Conservation (phyloP, 2,888 invertebrate genomes). For the Drosophila stalkeri region DNA sequence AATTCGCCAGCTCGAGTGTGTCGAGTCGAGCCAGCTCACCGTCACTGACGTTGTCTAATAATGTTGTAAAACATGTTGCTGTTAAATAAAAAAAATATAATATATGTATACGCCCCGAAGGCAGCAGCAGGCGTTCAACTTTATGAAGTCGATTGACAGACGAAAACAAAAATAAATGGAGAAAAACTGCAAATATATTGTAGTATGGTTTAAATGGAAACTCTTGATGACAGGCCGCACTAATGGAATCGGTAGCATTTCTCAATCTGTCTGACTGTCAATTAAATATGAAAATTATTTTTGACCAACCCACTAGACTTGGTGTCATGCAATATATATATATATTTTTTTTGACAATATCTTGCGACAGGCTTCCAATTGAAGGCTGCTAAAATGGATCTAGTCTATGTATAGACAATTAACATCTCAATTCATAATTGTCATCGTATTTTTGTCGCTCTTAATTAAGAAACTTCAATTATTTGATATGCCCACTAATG, state of each 20-base stretch:
- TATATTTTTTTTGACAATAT: slow-evolving; percentile 69
- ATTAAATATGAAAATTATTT: slow-evolving; percentile 72
- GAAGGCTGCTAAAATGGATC: slow-evolving; percentile 44
- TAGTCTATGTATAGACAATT: slow-evolving; percentile 39
- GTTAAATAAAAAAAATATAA: slow-evolving; percentile 53
- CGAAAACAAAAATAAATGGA: slow-evolving; percentile 18
- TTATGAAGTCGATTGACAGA: slow-evolving; percentile 47
- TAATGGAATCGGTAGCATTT: slow-evolving; percentile 75
- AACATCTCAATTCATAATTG: slow-evolving; percentile 69
- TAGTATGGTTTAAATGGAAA: slow-evolving; percentile 23
- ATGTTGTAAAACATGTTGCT: slow-evolving; percentile 78
- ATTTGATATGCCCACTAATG: slow-evolving; percentile 38
- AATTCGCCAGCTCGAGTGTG: slow-evolving; percentile 57
- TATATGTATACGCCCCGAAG: slow-evolving; percentile 59
- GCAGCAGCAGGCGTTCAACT: slow-evolving; percentile 42
- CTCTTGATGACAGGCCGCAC: slow-evolving; percentile 55
- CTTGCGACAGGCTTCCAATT: slow-evolving; percentile 54
- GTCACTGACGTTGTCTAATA: slow-evolving; percentile 66
- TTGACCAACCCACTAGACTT: slow-evolving; percentile 50
- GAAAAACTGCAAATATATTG: slow-evolving; percentile 6
- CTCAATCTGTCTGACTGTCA: slow-evolving; percentile 60
- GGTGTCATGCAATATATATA: slow-evolving; percentile 28
- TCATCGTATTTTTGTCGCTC: slow-evolving; percentile 49
- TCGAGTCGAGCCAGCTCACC: slow-evolving; percentile 4
- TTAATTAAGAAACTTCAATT: slow-evolving; percentile 65